A percentile compares a stretch with the other conserved stretches of the same genome.
Conservation (phyloP, 1,140 invertebrate genomes). For the Bombus ignitus region DNA sequence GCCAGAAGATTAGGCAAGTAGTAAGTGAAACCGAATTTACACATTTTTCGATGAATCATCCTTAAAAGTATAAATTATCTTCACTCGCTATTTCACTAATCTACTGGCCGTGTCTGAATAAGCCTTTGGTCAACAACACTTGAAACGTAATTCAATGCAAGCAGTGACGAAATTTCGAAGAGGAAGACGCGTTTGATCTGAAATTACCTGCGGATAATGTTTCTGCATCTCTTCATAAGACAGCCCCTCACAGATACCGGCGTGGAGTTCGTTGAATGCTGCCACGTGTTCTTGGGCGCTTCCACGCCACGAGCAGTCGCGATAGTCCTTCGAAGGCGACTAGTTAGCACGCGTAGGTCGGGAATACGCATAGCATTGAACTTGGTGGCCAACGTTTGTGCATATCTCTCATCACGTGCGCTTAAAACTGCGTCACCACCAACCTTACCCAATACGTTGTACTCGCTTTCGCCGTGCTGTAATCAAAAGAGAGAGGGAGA, state of each 20-base stretch:
- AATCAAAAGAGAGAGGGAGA: constrained; percentile 19
- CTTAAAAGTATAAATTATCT: too few species aligned
- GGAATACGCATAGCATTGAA: constrained; percentile 87
- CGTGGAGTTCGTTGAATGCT: constrained; percentile 95
- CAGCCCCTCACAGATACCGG: constrained; percentile 95
- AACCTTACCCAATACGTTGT: constrained; percentile 94
- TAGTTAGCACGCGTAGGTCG: constrained; percentile 93
- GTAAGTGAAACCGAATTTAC: too few species aligned
- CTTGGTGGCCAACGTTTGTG: constrained; percentile 88
- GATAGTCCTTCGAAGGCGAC: constrained; percentile 92
- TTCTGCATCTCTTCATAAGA: constrained; percentile 97
- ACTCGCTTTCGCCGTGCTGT: constrained; percentile 96
- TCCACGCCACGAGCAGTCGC: constrained; percentile 92
- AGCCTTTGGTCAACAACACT: not conserved
- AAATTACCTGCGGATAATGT: constrained; percentile 88
- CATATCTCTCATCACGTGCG: constrained; percentile 91
- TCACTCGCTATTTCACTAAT: not conserved
- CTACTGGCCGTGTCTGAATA: not conserved
- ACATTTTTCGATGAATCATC: too few species aligned
- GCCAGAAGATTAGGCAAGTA: too few species aligned
- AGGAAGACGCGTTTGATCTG: not conserved
- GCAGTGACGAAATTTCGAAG: not conserved
- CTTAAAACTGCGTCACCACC: constrained; percentile 95
- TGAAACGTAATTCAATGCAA: not conserved
- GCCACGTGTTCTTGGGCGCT: constrained; percentile 90